phyloP scores from a whole-genome alignment of 2,113 vertebrate genomes.

The Anseranas semipalmata region DNA sequence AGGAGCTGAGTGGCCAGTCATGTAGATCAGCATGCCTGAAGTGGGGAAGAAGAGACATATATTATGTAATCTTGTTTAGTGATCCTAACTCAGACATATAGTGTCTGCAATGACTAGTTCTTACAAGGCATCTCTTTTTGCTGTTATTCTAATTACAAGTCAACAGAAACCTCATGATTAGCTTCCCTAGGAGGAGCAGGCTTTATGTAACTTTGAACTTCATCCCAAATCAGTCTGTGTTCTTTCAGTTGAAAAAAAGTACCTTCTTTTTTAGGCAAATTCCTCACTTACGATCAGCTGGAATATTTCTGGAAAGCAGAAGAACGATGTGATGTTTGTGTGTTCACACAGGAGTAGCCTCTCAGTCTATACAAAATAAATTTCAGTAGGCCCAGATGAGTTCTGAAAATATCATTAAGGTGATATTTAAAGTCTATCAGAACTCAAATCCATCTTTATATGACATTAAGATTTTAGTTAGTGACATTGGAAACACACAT shows the following conservation, averaged over 20 bases:
- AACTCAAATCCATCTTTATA: neutral
- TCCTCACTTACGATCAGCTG: neutral
- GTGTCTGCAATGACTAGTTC: neutral
- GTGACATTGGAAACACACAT: neutral
- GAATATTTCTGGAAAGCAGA: neutral
- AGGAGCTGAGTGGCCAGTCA: neutral
- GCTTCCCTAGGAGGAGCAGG: neutral
- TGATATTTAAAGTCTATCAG: neutral
- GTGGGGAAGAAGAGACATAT: neutral
- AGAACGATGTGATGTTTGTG: neutral
- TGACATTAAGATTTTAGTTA: neutral
- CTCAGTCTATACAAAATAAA: neutral
- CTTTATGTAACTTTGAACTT: neutral
- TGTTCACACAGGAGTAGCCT: neutral
- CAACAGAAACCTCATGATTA: neutral
- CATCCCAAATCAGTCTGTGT: neutral
- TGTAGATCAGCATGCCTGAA: neutral
- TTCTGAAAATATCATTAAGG: neutral
- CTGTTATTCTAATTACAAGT: neutral
- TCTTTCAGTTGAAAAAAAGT: neutral
- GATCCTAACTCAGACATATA: neutral
- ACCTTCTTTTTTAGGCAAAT: neutral
- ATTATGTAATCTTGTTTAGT: neutral
- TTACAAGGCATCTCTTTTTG: neutral
- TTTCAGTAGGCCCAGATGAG: neutral